Conservation (phyloP, 2,888 invertebrate species). For the Parnassius apollo region DNA sequence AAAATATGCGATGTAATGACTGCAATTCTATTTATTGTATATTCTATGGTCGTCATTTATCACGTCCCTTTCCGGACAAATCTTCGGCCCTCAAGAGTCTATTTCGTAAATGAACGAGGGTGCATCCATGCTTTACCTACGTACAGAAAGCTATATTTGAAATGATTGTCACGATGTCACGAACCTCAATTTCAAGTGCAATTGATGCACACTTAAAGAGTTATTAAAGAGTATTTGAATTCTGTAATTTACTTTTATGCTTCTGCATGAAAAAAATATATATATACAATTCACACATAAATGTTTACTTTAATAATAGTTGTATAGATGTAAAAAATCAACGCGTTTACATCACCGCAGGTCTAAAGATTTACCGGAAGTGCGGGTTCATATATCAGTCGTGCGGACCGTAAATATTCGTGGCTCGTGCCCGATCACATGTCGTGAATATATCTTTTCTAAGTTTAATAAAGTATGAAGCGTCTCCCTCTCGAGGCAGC, state of each 20-base stretch:
- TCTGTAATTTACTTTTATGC: neutral
- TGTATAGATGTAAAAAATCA: conserved; percentile 4
- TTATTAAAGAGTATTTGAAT: neutral
- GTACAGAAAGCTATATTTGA: conserved; percentile 9
- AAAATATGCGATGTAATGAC: no score
- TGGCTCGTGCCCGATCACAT: conserved; percentile 43
- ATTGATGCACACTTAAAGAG: conserved; percentile 1
- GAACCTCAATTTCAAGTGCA: neutral
- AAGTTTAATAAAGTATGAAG: conserved; percentile 65
- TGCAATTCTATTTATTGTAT: conserved; percentile 27
- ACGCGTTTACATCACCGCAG: conserved; percentile 24
- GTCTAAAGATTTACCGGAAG: conserved; percentile 52
- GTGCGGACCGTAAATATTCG: conserved; percentile 59
- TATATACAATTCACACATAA: no score
- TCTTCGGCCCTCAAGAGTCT: conserved; percentile 63
- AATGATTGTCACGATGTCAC: conserved; percentile 1
- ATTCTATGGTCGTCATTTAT: conserved; percentile 36
- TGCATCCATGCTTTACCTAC: conserved; percentile 39
- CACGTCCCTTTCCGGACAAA: conserved; percentile 49
- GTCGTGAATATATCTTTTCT: conserved; percentile 41
- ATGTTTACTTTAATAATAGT: no score
- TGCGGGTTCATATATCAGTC: conserved; percentile 66
- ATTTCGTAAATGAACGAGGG: conserved; percentile 67
- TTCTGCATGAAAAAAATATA: no score
- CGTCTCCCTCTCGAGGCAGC: conserved; percentile 34